A percentile compares a stretch with the other conserved stretches of the same genome.
phyloP scores from a whole-genome alignment of 2,888 invertebrate genomes.

The Drosophila sordidula region DNA sequence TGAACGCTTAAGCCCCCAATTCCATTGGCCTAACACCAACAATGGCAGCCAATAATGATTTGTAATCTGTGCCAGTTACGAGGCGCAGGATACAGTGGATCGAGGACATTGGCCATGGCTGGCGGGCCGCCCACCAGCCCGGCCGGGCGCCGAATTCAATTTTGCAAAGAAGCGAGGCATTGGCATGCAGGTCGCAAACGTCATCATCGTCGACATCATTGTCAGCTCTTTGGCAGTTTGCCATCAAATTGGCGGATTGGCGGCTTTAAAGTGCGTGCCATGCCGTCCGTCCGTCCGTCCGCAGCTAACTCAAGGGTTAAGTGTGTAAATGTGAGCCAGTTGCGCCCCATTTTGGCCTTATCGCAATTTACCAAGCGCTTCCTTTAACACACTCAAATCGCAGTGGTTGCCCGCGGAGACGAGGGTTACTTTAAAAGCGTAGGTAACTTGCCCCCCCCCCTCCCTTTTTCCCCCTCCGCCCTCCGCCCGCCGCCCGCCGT shows the following conservation, averaged over 20 bases:
- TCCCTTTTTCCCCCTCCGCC: too few species aligned
- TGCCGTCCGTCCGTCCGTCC: slow-evolving; percentile 2
- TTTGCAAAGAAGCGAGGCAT: slow-evolving; percentile 45
- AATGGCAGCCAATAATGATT: slow-evolving; percentile 63
- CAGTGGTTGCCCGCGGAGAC: slow-evolving; percentile 7
- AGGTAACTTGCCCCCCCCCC: slow-evolving; percentile 33
- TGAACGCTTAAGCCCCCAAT: slow-evolving; percentile 16
- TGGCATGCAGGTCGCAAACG: slow-evolving; percentile 66
- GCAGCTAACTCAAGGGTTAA: slow-evolving; percentile 50
- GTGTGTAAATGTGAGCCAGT: slow-evolving; percentile 61
- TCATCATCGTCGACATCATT: slow-evolving; percentile 59
- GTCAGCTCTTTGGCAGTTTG: slow-evolving; percentile 70
- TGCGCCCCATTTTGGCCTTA: slow-evolving; percentile 61
- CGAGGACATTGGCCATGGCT: slow-evolving; percentile 25
- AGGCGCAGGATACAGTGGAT: slow-evolving; percentile 14
- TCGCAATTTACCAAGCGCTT: slow-evolving; percentile 74
- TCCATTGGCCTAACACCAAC: slow-evolving; percentile 35
- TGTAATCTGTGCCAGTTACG: slow-evolving; percentile 56
- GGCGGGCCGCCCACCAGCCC: slow-evolving; percentile 42
- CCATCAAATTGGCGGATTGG: slow-evolving; percentile 65
- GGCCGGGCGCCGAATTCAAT: slow-evolving; percentile 58
- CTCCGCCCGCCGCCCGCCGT: too few species aligned
- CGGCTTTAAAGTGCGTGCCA: slow-evolving; percentile 72
- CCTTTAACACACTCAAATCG: slow-evolving; percentile 37
- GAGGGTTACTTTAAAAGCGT: slow-evolving; percentile 34